Evolutionary conservation across 2,113 vertebrate genomes (phyloP).

Genomic region (Erythrolamprus reginae): DNA sequence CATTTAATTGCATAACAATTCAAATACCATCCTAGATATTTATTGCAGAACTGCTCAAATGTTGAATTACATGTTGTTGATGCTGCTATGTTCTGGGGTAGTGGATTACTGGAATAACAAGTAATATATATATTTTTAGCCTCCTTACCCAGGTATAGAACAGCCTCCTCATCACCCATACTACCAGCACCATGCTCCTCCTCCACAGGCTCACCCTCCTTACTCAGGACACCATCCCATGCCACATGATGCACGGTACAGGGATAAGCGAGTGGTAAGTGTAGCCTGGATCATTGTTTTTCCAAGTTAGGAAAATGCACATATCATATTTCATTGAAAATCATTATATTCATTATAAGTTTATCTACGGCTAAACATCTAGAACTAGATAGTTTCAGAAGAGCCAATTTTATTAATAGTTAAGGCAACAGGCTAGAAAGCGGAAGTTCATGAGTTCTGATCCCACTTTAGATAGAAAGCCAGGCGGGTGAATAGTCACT

Average conservation of each 20-base stretch:
- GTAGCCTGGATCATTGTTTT: background rate
- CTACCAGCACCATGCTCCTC: constrained; percentile 92
- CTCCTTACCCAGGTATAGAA: constrained; percentile 90
- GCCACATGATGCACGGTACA: constrained; percentile 83
- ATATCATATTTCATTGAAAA: background rate
- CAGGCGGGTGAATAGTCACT: background rate
- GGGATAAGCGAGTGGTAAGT: constrained; percentile 87
- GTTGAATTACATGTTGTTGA: background rate
- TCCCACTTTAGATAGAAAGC: background rate
- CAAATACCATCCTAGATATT: background rate
- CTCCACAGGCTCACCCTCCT: constrained; percentile 83
- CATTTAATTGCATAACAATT: background rate
- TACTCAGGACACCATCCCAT: constrained; percentile 89
- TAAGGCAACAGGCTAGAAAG: background rate
- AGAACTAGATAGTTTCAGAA: background rate
- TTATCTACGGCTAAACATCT: background rate
- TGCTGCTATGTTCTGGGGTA: background rate
- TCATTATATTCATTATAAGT: background rate
- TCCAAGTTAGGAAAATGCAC: background rate
- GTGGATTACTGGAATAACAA: background rate
- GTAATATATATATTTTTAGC: constrained; percentile 69
- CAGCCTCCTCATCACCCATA: constrained; percentile 85
- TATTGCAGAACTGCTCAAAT: background rate
- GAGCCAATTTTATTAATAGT: background rate
- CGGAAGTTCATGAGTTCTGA: background rate